A percentile compares a stretch with the other conserved stretches of the same genome.
These are phyloP conservation scores for Megastigmus dorsalis DNA, from an alignment of 2,888 invertebrate genomes.

Conservation along the genomic window DNA sequence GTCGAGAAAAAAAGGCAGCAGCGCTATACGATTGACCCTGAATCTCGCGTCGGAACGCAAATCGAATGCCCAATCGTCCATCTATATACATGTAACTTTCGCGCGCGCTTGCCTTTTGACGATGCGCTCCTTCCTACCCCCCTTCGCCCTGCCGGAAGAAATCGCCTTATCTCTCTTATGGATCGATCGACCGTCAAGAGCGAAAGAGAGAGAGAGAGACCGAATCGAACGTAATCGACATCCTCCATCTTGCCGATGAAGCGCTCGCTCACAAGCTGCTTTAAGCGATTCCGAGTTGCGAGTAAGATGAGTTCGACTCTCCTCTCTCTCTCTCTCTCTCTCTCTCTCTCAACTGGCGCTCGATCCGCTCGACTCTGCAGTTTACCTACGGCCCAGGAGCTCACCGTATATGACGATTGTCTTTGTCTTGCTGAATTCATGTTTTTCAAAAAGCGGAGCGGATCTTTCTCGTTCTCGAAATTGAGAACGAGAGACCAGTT, in stretches of 20 bases:
- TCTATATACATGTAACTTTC: no score
- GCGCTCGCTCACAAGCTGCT: constrained; percentile 21
- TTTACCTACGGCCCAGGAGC: constrained; percentile 27
- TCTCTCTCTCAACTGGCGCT: no score
- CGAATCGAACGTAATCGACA: constrained; percentile 35
- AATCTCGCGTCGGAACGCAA: no score
- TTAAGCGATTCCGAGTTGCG: constrained; percentile 29
- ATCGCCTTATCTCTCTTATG: no score
- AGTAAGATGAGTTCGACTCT: not conserved
- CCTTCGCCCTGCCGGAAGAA: no score
- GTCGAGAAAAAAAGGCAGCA: no score
- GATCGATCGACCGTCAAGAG: no score
- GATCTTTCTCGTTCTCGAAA: no score
- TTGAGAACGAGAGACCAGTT: not conserved
- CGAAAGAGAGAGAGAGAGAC: constrained; percentile 13
- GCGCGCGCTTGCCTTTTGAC: no score
- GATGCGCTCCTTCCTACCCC: no score
- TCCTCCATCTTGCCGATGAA: constrained; percentile 32
- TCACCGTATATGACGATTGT: constrained; percentile 19
- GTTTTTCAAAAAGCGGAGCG: constrained; percentile 35
- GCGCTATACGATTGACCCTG: no score
- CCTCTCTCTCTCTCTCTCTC: not conserved
- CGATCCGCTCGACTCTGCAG: constrained; percentile 4
- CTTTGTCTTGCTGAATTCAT: constrained; percentile 36
- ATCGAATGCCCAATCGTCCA: no score